Percentiles rank a stretch among this genome's conserved stretches.
These are phyloP conservation scores for Daphoenositta chrysoptera DNA, from an alignment of 2,113 vertebrate genomes.

Conservation along the genomic window DNA sequence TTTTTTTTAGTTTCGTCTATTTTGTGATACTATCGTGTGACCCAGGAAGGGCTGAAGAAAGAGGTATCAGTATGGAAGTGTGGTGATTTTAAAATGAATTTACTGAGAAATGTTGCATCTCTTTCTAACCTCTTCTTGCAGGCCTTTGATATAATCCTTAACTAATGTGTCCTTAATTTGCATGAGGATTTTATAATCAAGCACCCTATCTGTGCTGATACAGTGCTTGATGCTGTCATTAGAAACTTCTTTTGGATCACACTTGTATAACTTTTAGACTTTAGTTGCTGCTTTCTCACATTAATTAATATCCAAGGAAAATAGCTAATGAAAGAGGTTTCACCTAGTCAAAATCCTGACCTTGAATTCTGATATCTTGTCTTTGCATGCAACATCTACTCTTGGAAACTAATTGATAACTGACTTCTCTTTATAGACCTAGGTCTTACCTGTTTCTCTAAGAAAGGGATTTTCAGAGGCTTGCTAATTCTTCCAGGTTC, in stretches of 20 bases:
- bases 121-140: not conserved
- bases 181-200: not conserved
- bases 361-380: not conserved
- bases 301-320: not conserved
- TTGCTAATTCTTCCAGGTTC: not conserved
- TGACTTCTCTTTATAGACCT: not conserved
- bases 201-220: not conserved
- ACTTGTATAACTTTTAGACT: not conserved
- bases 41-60: not conserved
- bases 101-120: not conserved
- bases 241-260: not conserved
- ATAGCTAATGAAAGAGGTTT: not conserved
- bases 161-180: not conserved
- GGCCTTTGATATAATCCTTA: not conserved
- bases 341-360: not conserved
- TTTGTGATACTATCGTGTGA: not conserved
- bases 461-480: not conserved
- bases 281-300: not conserved
- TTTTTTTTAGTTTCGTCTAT: not conserved
- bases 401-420: not conserved
- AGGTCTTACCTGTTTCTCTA: not conserved
- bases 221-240: not conserved
- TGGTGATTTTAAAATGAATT: not conserved
- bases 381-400: not conserved
- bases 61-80: not conserved